phyloP scores from a whole-genome alignment of 92 coral and sea anemone genomes.

The Virgularia gustaviana region DNA sequence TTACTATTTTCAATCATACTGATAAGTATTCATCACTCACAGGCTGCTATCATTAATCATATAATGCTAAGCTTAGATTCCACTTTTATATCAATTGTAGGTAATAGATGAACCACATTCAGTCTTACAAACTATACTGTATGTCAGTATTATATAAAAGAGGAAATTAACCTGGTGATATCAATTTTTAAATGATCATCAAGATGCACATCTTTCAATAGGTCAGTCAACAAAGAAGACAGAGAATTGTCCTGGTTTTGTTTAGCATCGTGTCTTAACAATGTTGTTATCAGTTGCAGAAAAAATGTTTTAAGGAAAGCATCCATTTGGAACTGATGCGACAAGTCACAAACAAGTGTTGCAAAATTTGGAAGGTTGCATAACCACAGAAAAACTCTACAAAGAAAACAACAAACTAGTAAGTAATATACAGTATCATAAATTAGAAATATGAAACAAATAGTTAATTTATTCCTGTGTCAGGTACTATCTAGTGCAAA shows the following conservation, averaged over 20 bases:
- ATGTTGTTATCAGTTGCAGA: slow-evolving; percentile 57
- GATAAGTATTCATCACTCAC: slow-evolving; percentile 60
- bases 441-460: too few species aligned
- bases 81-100: too few species aligned
- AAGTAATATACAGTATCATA: background rate
- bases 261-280: background rate
- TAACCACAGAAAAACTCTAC: slow-evolving; percentile 52
- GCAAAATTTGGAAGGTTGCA: slow-evolving; percentile 52
- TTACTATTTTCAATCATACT: slow-evolving; percentile 24
- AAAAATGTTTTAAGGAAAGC: slow-evolving; percentile 63
- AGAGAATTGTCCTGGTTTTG: background rate
- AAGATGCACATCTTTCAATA: slow-evolving; percentile 26
- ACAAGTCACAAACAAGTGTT: slow-evolving; percentile 49
- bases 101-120: too few species aligned
- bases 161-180: slow-evolving; percentile 1
- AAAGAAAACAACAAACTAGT: background rate
- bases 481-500: slow-evolving; percentile 10
- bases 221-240: background rate
- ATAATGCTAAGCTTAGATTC: too few species aligned
- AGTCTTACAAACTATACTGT: too few species aligned
- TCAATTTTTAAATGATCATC: background rate
- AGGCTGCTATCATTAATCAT: too few species aligned
- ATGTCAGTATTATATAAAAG: too few species aligned
- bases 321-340: slow-evolving; percentile 53
- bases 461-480: background rate